phyloP scores from a whole-genome alignment of 2,888 invertebrate genomes.

The Merodon equestris region DNA sequence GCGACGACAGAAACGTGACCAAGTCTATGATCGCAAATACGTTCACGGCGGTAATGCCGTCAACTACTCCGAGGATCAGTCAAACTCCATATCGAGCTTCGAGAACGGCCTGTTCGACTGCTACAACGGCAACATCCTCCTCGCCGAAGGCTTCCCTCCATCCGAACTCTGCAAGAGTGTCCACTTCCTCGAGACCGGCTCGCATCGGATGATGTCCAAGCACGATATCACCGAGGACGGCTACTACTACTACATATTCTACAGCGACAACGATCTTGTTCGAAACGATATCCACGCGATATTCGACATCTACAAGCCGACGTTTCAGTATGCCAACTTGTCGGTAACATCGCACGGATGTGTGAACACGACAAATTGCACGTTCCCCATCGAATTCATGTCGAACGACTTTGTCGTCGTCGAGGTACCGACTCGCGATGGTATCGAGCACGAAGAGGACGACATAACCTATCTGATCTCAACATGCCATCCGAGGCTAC shows the following conservation, averaged over 20 bases:
- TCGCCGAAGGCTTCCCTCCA: conserved; percentile 85
- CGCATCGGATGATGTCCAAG: conserved; percentile 83
- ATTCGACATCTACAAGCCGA: conserved; percentile 91
- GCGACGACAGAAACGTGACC: conserved; percentile 75
- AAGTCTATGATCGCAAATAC: conserved; percentile 85
- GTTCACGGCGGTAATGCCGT: conserved; percentile 87
- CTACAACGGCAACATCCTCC: conserved; percentile 87
- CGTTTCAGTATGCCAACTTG: conserved; percentile 84
- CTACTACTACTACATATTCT: conserved; percentile 94
- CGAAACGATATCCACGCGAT: conserved; percentile 90
- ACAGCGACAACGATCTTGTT: conserved; percentile 90
- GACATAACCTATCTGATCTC: conserved; percentile 87
- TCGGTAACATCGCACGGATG: conserved; percentile 81
- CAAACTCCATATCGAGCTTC: conserved; percentile 89
- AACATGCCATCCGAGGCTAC: conserved; percentile 88
- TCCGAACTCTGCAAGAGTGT: conserved; percentile 85
- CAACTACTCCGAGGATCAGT: conserved; percentile 82
- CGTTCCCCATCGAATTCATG: conserved; percentile 85
- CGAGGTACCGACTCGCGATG: conserved; percentile 90
- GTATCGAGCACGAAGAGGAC: conserved; percentile 87
- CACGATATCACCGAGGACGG: conserved; percentile 88
- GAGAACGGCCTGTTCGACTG: conserved; percentile 88
- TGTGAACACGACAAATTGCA: conserved; percentile 88
- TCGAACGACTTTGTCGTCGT: conserved; percentile 90
- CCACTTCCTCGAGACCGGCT: conserved; percentile 84